These are phyloP conservation scores for Acanthacorydalis orientalis DNA, from an alignment of 2,888 invertebrate genomes.

Conservation along the genomic window DNA sequence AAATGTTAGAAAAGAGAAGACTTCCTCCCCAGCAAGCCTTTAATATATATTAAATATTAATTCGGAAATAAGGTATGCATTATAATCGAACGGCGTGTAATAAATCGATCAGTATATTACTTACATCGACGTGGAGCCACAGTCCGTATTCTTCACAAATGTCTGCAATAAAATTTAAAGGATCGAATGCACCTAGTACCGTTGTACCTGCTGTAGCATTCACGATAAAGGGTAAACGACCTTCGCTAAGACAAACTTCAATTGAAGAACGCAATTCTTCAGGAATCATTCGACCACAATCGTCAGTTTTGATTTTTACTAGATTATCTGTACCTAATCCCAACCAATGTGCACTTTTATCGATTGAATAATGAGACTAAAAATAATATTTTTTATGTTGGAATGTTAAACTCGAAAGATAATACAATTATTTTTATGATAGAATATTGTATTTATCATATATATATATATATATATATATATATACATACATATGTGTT, in stretches of 20 bases:
- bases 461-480: no score
- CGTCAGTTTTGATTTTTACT: conserved; percentile 46
- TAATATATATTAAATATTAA: no score
- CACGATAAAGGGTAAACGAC: conserved; percentile 47
- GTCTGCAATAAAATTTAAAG: conserved; percentile 45
- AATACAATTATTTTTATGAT: no score
- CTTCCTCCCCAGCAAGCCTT: conserved; percentile 70
- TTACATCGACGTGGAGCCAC: conserved; percentile 74
- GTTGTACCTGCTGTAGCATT: conserved; percentile 69
- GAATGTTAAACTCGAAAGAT: no score
- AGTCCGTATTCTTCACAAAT: conserved; percentile 48
- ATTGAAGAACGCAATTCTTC: conserved; percentile 42
- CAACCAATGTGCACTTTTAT: conserved; percentile 65
- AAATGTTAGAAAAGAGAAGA: conserved; percentile 47
- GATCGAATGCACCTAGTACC: conserved; percentile 70
- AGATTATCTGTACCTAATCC: conserved; percentile 67
- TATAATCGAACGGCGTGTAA: background rate
- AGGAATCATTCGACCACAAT: conserved; percentile 46
- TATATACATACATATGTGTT: no score
- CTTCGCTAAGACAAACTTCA: conserved; percentile 24
- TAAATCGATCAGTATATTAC: conserved; percentile 15
- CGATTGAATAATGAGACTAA: conserved; percentile 65
- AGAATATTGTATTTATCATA: no score
- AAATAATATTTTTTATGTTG: conserved; percentile 15
- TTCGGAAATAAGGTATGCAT: background rate